Evolutionary conservation across 30 jellyfish, hydroid and myxozoan genomes (phyloP).

Genomic region (Turritopsis rubra): DNA sequence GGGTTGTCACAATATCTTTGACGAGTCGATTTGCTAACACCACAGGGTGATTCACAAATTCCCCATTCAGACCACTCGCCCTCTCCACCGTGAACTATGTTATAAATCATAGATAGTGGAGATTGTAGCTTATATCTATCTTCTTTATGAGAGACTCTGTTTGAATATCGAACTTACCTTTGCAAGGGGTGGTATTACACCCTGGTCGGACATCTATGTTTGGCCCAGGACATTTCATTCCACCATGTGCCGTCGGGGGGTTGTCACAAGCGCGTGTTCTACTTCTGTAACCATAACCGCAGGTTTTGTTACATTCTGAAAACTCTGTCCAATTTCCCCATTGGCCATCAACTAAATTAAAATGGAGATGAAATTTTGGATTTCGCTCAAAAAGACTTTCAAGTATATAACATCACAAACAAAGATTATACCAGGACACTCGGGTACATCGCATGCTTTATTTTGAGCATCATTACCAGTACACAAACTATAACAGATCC

Average conservation of each 20-base stretch:
- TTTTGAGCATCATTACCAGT: not conserved
- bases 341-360: constrained; percentile 14
- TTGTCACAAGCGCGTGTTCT: constrained; percentile 10
- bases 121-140: not conserved
- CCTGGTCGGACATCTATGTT: not conserved
- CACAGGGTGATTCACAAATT: constrained; percentile 12
- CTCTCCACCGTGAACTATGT: constrained; percentile 8
- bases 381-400: too few relatives aligned
- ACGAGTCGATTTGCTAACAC: not conserved
- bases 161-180: not conserved
- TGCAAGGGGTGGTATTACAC: constrained; percentile 14
- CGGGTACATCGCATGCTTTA: not conserved
- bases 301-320: not conserved
- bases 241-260: not conserved
- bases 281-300: constrained; percentile 12
- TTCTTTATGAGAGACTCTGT: not conserved
- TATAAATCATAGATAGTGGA: not conserved
- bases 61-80: constrained; percentile 6
- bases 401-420: not conserved
- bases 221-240: constrained; percentile 16
- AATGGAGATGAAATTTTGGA: too few relatives aligned
- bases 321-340: constrained; percentile 4
- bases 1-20: constrained; percentile 7
- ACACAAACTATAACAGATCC: not conserved
- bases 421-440: not conserved